phyloP scores from a whole-genome alignment of 2,888 invertebrate species.

The Drosophila paramelanica region DNA sequence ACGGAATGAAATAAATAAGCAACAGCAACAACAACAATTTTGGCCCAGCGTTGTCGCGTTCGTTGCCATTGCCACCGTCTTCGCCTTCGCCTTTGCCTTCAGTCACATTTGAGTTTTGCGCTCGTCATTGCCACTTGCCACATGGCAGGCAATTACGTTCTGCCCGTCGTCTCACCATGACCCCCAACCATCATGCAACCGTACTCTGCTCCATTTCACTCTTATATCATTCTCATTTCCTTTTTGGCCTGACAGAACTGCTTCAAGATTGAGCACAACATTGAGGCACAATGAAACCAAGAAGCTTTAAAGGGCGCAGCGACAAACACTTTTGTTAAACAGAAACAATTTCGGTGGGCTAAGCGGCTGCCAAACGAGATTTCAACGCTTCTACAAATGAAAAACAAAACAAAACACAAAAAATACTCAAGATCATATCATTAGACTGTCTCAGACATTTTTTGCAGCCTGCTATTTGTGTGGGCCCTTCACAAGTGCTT shows the following conservation, averaged over 20 bases:
- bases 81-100: conserved; percentile 24
- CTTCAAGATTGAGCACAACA: conserved; percentile 17
- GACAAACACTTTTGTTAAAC: conserved; percentile 15
- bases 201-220: neutral
- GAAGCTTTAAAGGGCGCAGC: conserved; percentile 24
- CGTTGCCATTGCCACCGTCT: conserved; percentile 28
- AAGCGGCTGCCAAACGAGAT: neutral
- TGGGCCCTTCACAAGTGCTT: neutral
- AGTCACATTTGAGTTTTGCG: conserved; percentile 47
- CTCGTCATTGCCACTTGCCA: conserved; percentile 62
- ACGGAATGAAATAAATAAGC: conserved; percentile 75
- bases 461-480: neutral
- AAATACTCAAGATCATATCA: conserved; percentile 14
- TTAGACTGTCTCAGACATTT: neutral
- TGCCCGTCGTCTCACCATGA: neutral
- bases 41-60: conserved; percentile 25
- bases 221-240: conserved; percentile 12
- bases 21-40: conserved; percentile 27
- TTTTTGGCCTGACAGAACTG: conserved; percentile 9
- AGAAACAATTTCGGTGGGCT: conserved; percentile 1
- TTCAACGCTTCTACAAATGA: conserved; percentile 5
- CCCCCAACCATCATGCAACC: no score
- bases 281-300: conserved; percentile 19
- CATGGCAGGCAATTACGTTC: conserved; percentile 60
- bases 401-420: neutral